Evolutionary conservation across 2,888 invertebrate species (phyloP).

Genomic region (Salpingus planirostris): DNA sequence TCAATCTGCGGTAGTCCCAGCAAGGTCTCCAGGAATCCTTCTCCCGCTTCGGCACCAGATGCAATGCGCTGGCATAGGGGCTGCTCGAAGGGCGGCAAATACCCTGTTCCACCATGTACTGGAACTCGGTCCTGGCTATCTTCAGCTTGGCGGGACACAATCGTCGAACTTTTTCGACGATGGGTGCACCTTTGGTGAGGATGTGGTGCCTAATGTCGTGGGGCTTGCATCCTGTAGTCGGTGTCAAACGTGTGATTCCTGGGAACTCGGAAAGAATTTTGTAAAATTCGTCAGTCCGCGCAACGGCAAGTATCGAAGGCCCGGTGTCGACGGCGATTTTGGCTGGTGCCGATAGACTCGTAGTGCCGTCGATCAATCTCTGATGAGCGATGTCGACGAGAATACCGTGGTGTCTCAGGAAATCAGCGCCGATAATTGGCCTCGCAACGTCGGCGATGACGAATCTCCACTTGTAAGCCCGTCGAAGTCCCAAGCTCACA

Average conservation of each 20-base stretch:
- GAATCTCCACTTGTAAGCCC: conserved; percentile 14
- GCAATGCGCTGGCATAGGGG: conserved; percentile 27
- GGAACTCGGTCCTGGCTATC: conserved; percentile 26
- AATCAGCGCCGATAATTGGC: conserved; percentile 19
- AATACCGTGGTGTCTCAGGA: conserved; percentile 12
- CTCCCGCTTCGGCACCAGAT: conserved; percentile 23
- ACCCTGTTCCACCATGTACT: too few species aligned
- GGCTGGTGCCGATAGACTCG: conserved; percentile 1
- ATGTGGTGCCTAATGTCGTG: conserved; percentile 19
- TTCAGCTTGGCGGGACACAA: conserved; percentile 24
- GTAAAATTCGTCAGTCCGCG: conserved; percentile 1
- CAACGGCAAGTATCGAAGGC: not conserved
- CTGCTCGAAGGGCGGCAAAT: too few species aligned
- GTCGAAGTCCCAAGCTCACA: conserved; percentile 13
- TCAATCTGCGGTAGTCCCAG: conserved; percentile 34
- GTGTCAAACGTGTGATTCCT: conserved; percentile 3
- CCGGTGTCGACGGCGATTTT: not conserved
- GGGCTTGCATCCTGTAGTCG: too few species aligned
- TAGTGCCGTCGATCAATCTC: conserved; percentile 7
- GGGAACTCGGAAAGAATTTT: conserved; percentile 4
- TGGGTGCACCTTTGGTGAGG: conserved; percentile 27
- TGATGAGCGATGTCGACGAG: conserved; percentile 9
- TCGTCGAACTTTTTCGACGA: conserved; percentile 22
- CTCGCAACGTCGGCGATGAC: conserved; percentile 14
- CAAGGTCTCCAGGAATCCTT: conserved; percentile 31